A percentile compares a stretch with the other conserved stretches of the same genome.
phyloP scores from a whole-genome alignment of 2,797 vertebrate genomes.

The Cossypha heuglini region DNA sequence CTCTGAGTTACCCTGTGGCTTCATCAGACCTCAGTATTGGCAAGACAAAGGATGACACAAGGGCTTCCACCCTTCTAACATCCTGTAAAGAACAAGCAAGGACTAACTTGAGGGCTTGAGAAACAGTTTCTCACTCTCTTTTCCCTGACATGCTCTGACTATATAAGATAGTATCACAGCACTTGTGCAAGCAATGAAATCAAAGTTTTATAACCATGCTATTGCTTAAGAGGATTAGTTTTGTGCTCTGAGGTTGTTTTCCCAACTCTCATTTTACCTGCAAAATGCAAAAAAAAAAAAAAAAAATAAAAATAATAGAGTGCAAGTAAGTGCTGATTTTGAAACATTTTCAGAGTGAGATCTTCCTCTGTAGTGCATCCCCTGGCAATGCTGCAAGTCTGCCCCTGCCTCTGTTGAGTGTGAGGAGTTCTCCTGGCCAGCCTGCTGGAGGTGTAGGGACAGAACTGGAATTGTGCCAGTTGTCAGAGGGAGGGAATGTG shows the following conservation, averaged over 20 bases:
- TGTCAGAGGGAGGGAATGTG: background rate
- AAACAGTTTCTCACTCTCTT: background rate
- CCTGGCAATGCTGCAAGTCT: background rate
- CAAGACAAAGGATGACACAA: background rate
- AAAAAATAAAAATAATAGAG: too few species aligned
- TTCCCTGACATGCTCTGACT: background rate
- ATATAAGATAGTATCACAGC: background rate
- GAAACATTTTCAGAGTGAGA: background rate
- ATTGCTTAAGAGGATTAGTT: background rate
- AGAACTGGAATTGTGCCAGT: background rate
- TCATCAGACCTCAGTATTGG: background rate
- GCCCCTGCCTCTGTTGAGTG: background rate
- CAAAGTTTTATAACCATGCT: background rate
- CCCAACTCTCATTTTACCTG: background rate
- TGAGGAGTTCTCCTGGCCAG: background rate
- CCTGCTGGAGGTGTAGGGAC: background rate
- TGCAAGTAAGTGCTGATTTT: background rate
- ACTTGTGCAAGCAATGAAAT: background rate
- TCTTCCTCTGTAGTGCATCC: fast-evolving
- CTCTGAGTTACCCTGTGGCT: background rate
- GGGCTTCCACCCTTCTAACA: background rate
- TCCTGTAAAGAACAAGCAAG: background rate
- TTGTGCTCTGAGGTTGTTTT: background rate
- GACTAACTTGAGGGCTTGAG: background rate
- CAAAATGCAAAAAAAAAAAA: background rate